phyloP scores from a whole-genome alignment of 2,797 vertebrate genomes.

The Sparidentex hasta region DNA sequence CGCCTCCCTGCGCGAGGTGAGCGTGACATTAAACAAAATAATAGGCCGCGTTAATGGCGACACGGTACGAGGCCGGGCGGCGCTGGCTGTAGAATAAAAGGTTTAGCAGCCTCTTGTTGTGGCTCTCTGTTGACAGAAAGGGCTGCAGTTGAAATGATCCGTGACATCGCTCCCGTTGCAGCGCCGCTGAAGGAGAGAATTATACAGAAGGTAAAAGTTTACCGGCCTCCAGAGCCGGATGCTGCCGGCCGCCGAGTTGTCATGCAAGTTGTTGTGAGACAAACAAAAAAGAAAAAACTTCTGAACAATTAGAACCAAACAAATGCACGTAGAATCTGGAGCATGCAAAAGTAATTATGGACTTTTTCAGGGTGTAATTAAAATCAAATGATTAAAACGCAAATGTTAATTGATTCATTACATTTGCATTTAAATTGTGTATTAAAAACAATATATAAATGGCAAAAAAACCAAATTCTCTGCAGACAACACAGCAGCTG shows the following conservation, averaged over 20 bases:
- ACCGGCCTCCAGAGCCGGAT: background rate
- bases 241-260: background rate
- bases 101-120: conserved; percentile 56
- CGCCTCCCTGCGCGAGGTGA: conserved; percentile 22
- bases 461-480: background rate
- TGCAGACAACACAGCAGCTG: background rate
- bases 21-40: conserved; percentile 61
- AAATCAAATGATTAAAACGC: conserved; percentile 14
- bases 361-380: background rate
- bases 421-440: conserved; percentile 35
- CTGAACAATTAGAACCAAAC: background rate
- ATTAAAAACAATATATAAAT: conserved; percentile 6
- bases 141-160: conserved; percentile 58
- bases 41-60: conserved; percentile 53
- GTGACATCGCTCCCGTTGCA: conserved; percentile 30
- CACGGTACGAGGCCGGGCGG: conserved; percentile 9
- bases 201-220: conserved; percentile 37
- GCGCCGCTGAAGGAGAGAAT: conserved; percentile 34
- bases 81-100: conserved; percentile 54
- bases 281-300: background rate
- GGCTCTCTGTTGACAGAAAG: conserved; percentile 48
- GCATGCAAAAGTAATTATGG: background rate
- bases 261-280: background rate
- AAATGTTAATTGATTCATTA: background rate
- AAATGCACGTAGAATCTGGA: background rate